Base-by-base conservation (phyloP, 2,888 invertebrate species). In the Pristionchus japonicus region DNA sequence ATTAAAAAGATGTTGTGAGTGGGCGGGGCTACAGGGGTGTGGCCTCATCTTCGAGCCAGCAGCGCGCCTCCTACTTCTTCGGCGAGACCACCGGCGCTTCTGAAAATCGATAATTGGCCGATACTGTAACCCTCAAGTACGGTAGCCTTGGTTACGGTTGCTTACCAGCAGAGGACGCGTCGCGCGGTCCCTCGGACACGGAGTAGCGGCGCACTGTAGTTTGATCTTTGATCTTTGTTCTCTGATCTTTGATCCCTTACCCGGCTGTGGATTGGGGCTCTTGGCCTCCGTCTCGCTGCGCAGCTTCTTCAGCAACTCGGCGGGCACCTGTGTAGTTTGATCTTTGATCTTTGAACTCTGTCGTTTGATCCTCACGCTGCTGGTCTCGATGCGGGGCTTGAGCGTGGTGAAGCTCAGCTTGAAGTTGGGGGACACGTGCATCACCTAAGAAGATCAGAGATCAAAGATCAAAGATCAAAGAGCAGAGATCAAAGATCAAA, bases 321-420 rank as follows among this genome's bases (percentile, higher is more conserved):
- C 7, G 13, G 85, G n/a, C n/a, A 85, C 64, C 85, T 85, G 40
- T 80, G 11, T 4, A 23, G 40, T 49, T 34, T 82, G 37, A 57
- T 37, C 84, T 40, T 27, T 77, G 47, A 34, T 31, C 52, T 34
- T 49, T 83, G 82, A 83, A 34, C 82, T 11, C 15, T 83, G 23
- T 11, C 0, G 34, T 80, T 37, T 80, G 31, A 40, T n/a, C 85
- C n/a, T 43, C 15, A 85, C 85, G 17, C 3, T 64, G 40, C 17
- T 27, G 17, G 37, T 40, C 9, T 85, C 40, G 43, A 85, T 20
- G 13, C 85, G 85, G 20, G 85, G 85, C 47, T 85, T 85, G 61
- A 85, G 85, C 43, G 85, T 85, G 13, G 85, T 85, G 85, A 85
- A 85, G 85, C 64, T 64, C 20, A 85, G 27, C 43, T 85, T 64